These are phyloP conservation scores for Coregonus sp. DNA, from an alignment of 2,797 vertebrate species.

Conservation along the genomic window DNA sequence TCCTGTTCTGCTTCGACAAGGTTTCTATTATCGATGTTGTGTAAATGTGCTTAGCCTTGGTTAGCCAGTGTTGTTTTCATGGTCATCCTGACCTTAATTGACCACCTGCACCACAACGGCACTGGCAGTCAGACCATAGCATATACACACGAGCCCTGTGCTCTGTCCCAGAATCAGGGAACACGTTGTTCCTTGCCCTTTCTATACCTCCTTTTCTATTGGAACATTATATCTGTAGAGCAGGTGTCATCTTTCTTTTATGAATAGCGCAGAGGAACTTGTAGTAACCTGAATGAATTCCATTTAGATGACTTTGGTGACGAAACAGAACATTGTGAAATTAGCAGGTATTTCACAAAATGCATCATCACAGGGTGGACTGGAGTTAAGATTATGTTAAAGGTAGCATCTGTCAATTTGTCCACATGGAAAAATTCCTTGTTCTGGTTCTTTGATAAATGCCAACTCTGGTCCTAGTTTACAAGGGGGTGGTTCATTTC, in stretches of 20 bases:
- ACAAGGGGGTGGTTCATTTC: not conserved
- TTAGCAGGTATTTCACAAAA: not conserved
- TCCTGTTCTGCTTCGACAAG: not conserved
- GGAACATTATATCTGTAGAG: not conserved
- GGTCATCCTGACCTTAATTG: not conserved
- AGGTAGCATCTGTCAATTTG: not conserved
- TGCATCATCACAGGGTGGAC: not conserved
- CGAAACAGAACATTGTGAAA: not conserved
- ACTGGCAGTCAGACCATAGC: not conserved
- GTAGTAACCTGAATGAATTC: not conserved
- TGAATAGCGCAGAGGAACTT: not conserved
- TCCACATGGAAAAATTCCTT: not conserved
- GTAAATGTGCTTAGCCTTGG: not conserved
- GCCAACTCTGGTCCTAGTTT: not conserved
- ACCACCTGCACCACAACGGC: not conserved
- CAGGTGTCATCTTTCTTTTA: not conserved
- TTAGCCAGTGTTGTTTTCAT: not conserved
- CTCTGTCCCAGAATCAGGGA: not conserved
- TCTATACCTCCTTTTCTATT: not conserved
- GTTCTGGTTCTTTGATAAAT: not conserved
- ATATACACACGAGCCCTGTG: not conserved
- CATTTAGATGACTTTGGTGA: not conserved
- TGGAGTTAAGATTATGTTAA: not conserved
- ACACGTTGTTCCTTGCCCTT: not conserved
- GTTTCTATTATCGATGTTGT: not conserved